Evolutionary conservation across 2,113 vertebrate species (phyloP), one percentile per base, ranked within the genome.

Genomic region (Gymnarchus niloticus): DNA sequence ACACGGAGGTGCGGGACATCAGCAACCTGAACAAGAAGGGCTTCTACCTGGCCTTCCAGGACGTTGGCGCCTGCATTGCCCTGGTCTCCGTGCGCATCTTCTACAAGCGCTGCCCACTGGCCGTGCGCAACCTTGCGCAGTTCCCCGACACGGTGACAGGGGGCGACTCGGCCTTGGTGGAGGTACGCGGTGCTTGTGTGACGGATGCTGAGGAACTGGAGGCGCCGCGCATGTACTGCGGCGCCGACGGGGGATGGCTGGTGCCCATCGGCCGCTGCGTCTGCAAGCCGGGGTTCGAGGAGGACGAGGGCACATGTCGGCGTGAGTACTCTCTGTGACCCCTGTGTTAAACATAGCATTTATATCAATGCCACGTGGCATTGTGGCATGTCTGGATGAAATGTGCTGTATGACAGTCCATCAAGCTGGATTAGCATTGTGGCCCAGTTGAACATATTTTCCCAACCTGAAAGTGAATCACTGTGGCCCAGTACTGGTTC

Each of bases 21-120:
- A 94, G 93, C 88, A 95, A 94, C 90, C 90, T 96, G 86, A 94
- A 91, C 86, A 95, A 95, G 91, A 95, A 94, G 87, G 95, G 95
- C 51, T 96, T 96, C 88, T 96, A 96, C 89, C 88, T 96, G 90
- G 95, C 95, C 89, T 96, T 96, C 89, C 95, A 96, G 92, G 95
- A 96, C 87, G 92, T 96, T 37, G 95, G 95, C 0, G 95, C 95
- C 23, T 96, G 95, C 28, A 96, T 96, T 28, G 95, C 95, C 59
- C 91, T 96, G 91, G 95, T 96, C 59, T 96, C 95, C 0, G 94
- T 96, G 69, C 87, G 95, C 61, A 94, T 96, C 86, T 96, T 95
- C 90, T 96, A 96, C 90, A 96, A 96, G 91, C 95, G 95, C 90
- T 96, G 95, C 85, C 93, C 95, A 6, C 89, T 94, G 56, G 95